A percentile compares a stretch with the other conserved stretches of the same genome.
These are phyloP conservation scores for Epistrophe grossulariae DNA, from an alignment of 2,888 invertebrate species.

Conservation along the genomic window DNA sequence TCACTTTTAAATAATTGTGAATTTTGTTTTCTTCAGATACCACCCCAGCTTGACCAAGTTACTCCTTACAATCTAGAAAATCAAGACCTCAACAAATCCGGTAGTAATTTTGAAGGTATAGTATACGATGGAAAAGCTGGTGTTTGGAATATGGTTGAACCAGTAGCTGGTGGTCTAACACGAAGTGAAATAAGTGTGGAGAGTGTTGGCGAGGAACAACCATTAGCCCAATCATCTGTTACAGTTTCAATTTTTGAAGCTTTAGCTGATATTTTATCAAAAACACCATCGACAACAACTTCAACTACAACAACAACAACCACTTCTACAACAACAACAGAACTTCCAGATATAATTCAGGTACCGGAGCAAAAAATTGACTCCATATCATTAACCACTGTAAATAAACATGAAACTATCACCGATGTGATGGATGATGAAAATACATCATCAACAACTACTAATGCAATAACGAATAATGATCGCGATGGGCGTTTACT, in stretches of 20 bases:
- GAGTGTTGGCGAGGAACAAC: slow-evolving; percentile 81
- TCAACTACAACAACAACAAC: slow-evolving; percentile 75
- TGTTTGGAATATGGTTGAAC: slow-evolving; percentile 77
- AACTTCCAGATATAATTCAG: slow-evolving; percentile 77
- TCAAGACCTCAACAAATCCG: slow-evolving; percentile 18
- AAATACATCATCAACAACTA: slow-evolving; percentile 75
- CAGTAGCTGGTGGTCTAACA: slow-evolving; percentile 77
- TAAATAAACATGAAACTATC: slow-evolving; percentile 74
- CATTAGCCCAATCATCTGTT: slow-evolving; percentile 57
- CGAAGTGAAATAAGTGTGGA: slow-evolving; percentile 84
- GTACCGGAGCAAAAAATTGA: slow-evolving; percentile 72
- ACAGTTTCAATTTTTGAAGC: slow-evolving; percentile 87
- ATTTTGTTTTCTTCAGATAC: slow-evolving; percentile 34
- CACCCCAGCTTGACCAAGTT: slow-evolving; percentile 7
- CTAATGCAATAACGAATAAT: slow-evolving; percentile 77
- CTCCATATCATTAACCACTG: slow-evolving; percentile 68
- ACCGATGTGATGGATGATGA: slow-evolving; percentile 71
- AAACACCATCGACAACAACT: slow-evolving; percentile 77
- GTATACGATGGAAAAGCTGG: slow-evolving; percentile 62
- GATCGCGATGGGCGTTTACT: slow-evolving; percentile 70
- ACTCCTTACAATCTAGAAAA: slow-evolving; percentile 28
- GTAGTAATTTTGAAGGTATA: slow-evolving; percentile 40
- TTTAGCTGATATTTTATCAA: slow-evolving; percentile 85
- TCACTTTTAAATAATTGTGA: background rate
- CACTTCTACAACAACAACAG: slow-evolving; percentile 77